These are phyloP conservation scores for Drosophila meridionalis DNA, from an alignment of 2,888 invertebrate species.

Conservation along the genomic window DNA sequence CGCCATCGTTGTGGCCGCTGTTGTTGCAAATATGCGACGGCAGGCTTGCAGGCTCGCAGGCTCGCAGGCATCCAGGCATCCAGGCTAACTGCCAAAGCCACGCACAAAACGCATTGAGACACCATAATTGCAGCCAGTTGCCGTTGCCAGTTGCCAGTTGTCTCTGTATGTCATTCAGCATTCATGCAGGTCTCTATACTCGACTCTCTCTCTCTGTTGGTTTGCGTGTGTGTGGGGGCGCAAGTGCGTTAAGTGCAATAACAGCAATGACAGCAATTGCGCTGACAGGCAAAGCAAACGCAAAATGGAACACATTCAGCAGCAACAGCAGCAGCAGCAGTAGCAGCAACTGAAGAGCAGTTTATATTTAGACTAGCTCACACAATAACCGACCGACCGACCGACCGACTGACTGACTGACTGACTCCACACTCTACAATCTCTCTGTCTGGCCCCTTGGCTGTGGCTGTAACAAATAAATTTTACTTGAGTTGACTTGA, in stretches of 20 bases:
- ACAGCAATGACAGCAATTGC: conserved; percentile 74
- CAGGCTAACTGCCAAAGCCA: conserved; percentile 74
- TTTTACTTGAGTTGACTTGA: conserved; percentile 59
- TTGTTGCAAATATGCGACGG: conserved; percentile 63
- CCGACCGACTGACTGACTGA: neutral
- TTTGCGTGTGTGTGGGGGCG: conserved; percentile 40
- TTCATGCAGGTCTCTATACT: conserved; percentile 17
- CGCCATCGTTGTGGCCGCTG: conserved; percentile 16
- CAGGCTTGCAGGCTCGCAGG: conserved; percentile 58
- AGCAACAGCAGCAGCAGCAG: neutral
- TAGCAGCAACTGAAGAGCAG: conserved; percentile 50
- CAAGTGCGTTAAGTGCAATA: conserved; percentile 79
- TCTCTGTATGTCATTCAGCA: conserved; percentile 41
- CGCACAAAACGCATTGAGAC: conserved; percentile 78
- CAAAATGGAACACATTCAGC: conserved; percentile 56
- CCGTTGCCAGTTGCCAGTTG: conserved; percentile 61
- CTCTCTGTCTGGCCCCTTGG: conserved; percentile 12
- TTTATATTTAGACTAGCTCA: conserved; percentile 70
- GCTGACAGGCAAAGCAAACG: conserved; percentile 63
- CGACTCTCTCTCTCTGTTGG: neutral
- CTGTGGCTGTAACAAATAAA: conserved; percentile 58
- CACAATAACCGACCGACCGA: conserved; percentile 46
- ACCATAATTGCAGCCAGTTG: conserved; percentile 78
- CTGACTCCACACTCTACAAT: conserved; percentile 5
- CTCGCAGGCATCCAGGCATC: conserved; percentile 18